Base-by-base conservation (phyloP, 2,888 invertebrate genomes). In the Odontothrips loti region DNA sequence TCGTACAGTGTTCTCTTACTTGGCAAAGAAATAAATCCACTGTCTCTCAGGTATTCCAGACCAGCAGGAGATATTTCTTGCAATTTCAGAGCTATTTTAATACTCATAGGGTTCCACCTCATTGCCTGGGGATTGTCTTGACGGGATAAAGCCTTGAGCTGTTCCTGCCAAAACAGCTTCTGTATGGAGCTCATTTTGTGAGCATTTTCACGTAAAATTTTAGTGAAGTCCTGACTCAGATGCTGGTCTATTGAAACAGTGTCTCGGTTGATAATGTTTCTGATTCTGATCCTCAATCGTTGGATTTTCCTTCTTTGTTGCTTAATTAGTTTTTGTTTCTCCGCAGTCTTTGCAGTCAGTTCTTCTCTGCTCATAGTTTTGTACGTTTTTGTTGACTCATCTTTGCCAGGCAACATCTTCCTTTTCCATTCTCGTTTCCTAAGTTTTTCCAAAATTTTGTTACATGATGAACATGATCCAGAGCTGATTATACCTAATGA, bases 361-460 rank as follows among this genome's bases (percentile, higher is more conserved):
- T 63, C 63, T 63, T 63, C 20, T 63, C 20, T 10, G 63, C 63
- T 63, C 63, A 63, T 63, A 63, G 63, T 63, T 63, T 10, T 63
- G 63, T 63, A 15, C 6, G 63, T 10, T 63, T 63, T 63, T 20
- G 10, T 63, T 63, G 20, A 63, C 15, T 15, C 11, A 20, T 63
- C 63, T 17, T 11, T 17, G 20, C 63, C 63, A 17, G 63, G 15
- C 63, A 63, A 20, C 20, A n/a, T n/a, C n/a, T n/a, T n/a, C n/a
- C n/a, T n/a, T n/a, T n/a, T n/a, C n/a, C n/a, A n/a, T n/a, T n/a
- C 63, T 20, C 63, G 63, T 63, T 63, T 63, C 63, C 20, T 63
- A 20, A 63, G 20, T 63, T 63, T 63, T 20, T 63, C 63, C 63
- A 17, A 20, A 63, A 20, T 20, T 63, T 63, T 63, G 20, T 20